Evolutionary conservation across 2,113 vertebrate genomes (phyloP), one percentile per base, ranked within the genome.

Genomic region (Gasterosteus nipponicus): DNA sequence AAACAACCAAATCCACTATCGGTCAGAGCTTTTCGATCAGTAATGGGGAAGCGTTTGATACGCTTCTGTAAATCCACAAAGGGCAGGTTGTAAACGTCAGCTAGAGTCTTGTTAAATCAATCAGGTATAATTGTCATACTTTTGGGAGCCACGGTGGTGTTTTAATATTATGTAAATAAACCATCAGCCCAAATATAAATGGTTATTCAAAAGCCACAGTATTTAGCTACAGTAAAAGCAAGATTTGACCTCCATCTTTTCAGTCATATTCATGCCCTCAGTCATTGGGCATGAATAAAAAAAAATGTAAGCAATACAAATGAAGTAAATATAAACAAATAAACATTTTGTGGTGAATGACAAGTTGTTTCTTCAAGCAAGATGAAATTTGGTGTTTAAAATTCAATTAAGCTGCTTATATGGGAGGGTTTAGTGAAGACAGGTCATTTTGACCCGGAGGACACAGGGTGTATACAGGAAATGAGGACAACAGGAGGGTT

Each of bases 1-100:
- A 53, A 41, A 31, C 22, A 14, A 41, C 10, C 46, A n/a, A 69
- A 57, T 71, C 54, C 26, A 51, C 65, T 61, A 68, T 86, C 73
- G 80, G 73, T 87, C 79, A 79, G 47, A 26, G 10, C 33, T 4
- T 33, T 44, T 8, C 1, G 29, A 1, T 10, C 14, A 59, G 11
- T 29, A 31, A 22, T 11, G 10, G 4, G 70, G 74, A 19, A 69
- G 83, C 69, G 31, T 86, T 86, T 64, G 22, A 0, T 0, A 10
- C 42, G 31, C 59, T 29, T 35, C 33, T 22, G 70, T n/a, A 74
- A 63, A 80, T 54, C 39, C 4, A 1, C 10, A 39, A n/a, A 51
- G 1, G 18, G 19, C 19, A 51, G 49, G 49, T 9, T 51, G 49
- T 51, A 26, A 54, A 54, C 11, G 8, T 10, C 9, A 22, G 51